Conservation (phyloP, 1,140 invertebrate genomes). For the Paralvinella palmiformis region DNA sequence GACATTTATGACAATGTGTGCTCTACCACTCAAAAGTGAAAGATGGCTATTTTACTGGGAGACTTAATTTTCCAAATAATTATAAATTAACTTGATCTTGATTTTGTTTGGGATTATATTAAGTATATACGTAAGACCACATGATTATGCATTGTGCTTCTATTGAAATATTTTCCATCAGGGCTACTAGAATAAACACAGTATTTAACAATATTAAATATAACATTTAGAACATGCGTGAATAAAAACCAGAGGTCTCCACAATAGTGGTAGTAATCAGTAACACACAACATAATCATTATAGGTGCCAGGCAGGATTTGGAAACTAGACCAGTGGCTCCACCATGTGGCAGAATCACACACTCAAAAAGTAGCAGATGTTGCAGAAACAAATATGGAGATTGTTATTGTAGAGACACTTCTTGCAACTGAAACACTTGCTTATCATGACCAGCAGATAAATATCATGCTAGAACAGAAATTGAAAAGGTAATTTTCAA, state of each 20-base stretch:
- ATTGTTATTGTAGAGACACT: constrained; percentile 24
- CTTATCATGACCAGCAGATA: neutral
- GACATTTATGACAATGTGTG: no score
- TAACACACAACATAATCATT: neutral
- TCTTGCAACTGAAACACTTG: constrained; percentile 26
- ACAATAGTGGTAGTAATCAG: neutral
- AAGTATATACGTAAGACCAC: no score
- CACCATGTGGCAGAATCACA: constrained; percentile 27
- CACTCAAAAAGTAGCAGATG: constrained; percentile 21
- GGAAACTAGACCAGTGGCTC: constrained; percentile 26
- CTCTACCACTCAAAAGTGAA: no score
- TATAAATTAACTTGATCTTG: no score
- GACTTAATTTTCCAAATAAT: no score
- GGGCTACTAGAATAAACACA: no score
- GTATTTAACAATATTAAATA: no score
- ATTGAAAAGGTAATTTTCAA: neutral
- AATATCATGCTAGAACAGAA: neutral
- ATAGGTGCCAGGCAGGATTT: constrained; percentile 23
- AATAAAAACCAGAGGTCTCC: neutral
- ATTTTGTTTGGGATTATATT: no score
- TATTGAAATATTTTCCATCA: no score
- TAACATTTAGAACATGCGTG: no score
- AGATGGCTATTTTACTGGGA: no score
- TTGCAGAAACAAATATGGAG: constrained; percentile 24
- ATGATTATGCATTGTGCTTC: no score